Base-by-base conservation (phyloP, 2,888 invertebrate species). In the Drosophila histrio region DNA sequence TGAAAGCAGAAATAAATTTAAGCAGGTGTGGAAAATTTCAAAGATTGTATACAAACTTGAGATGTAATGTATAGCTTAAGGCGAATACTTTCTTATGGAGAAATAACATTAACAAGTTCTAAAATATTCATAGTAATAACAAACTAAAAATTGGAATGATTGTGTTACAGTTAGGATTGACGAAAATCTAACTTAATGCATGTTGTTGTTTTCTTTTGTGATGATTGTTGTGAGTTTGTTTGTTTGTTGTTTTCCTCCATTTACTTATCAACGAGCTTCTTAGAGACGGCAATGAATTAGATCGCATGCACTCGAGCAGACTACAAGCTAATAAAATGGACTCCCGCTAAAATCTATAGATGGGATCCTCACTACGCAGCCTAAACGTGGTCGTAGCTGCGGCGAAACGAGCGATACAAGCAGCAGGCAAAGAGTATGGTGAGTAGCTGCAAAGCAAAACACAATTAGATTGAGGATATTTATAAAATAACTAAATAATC, bases 391-490 rank as follows among this genome's bases (percentile, higher is more conserved):
- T 98, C 96, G 92, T 98, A 98, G 91, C 97, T 97, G 92, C 95
- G 96, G 91, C 97, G 96, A 91, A 99, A 97, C 81, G 97, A 96
- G 89, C 97, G 95, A 77, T 97, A 98, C 92, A 99, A 93, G 91
- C 96, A 97, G 93, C 98, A 98, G 26, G 98, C 97, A 91, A 97
- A 98, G 72, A 97, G 93, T 57, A 98, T 96, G 47, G 98, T 98
- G 87, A 98, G 93, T 49, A 98, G 93, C 97, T 96, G 93, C 72
- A 95, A 89, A 49, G 39, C 22, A 69, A 26, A 22, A 17, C 4
- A 15, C 1, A 6, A 24, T 56, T 36, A 60, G 30, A 28, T 32
- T 5, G 1, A 15, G 6, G 34, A 43, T 11, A 7, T 36, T 11
- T 34, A 4, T 30, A 75, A 94, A 26, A 5, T n/a, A 3, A 6